Conservation (phyloP, 2,113 vertebrate genomes). For the Mesoclemmys tuberculata region DNA sequence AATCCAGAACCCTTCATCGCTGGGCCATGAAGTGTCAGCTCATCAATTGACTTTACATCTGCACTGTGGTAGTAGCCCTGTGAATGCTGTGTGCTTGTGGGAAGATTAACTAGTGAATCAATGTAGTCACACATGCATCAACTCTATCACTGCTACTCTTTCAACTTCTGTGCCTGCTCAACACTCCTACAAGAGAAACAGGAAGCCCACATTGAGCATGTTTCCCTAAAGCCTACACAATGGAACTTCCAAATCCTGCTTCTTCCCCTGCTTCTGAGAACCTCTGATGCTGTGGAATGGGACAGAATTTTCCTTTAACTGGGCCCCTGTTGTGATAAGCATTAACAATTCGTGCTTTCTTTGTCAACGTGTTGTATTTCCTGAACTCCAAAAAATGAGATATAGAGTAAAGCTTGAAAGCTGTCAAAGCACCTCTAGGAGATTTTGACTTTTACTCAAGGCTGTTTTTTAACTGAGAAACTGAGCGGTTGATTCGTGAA, state of each 20-base stretch:
- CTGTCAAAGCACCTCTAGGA: neutral
- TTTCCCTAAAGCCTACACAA: neutral
- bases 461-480: neutral
- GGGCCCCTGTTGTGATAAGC: neutral
- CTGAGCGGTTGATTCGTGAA: neutral
- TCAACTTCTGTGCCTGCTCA: too few relatives aligned
- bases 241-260: neutral
- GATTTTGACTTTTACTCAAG: neutral
- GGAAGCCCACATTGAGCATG: neutral
- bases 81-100: neutral
- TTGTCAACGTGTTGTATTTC: neutral
- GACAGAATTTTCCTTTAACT: neutral
- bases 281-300: fast-evolving
- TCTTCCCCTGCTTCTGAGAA: neutral
- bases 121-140: neutral
- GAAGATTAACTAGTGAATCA: neutral
- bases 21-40: neutral
- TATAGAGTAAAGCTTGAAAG: neutral
- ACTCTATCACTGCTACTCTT: neutral
- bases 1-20: neutral
- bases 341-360: neutral
- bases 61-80: neutral
- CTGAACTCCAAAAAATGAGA: neutral
- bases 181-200: too few relatives aligned
- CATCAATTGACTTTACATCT: neutral